Evolutionary conservation across 1,140 invertebrate genomes (phyloP).

Genomic region (Coptotermes formosanus): DNA sequence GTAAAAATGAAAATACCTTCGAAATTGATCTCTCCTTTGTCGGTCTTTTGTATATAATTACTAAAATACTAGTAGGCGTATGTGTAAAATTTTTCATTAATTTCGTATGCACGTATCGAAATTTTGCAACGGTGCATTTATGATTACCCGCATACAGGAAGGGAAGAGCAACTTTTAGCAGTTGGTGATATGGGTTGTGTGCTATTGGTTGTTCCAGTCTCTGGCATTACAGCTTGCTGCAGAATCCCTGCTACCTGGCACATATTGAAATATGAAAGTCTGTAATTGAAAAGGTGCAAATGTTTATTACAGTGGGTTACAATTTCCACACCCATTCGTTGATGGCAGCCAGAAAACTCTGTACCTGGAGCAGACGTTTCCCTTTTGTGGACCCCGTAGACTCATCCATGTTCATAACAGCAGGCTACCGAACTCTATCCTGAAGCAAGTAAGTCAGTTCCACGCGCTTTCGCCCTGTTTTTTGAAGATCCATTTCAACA

Average conservation of each 20-base stretch:
- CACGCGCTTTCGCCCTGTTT: no score
- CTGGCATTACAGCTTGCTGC: not conserved
- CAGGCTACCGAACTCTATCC: no score
- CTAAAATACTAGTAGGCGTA: not conserved
- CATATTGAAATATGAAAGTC: not conserved
- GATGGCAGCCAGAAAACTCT: no score
- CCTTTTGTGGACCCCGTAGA: no score
- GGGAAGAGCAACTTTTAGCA: not conserved
- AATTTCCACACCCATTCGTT: not conserved
- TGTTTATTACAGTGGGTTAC: not conserved
- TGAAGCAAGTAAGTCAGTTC: no score
- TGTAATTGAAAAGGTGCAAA: not conserved
- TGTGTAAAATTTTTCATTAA: not conserved
- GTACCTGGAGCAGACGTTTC: no score
- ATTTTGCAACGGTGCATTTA: not conserved
- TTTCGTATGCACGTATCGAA: not conserved
- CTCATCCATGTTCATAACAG: no score
- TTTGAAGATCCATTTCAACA: no score
- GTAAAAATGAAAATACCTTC: constrained; percentile 1
- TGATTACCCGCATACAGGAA: not conserved
- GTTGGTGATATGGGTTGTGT: not conserved
- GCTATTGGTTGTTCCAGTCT: not conserved
- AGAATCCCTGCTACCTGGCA: not conserved
- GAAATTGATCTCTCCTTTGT: not conserved
- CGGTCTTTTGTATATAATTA: not conserved